Evolutionary conservation across 2,797 vertebrate genomes (phyloP), one percentile per base, ranked within the genome.

Genomic region (Platalea minor): DNA sequence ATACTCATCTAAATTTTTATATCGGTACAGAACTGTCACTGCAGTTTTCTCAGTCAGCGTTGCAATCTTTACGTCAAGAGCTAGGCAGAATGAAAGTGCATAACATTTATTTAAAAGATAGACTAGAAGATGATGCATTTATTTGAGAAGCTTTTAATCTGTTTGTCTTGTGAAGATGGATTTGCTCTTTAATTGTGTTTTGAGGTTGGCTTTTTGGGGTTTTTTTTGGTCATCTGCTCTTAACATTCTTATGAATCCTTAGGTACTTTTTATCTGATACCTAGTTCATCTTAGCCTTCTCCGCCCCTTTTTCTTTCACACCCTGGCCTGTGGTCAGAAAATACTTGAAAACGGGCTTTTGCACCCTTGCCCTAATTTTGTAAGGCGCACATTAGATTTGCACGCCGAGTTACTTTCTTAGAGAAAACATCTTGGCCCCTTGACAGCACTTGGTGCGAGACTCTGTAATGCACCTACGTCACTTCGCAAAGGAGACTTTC

Each of bases 1-100:
- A n/a, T 26, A 29, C n/a, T 79, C 1, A 0, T n/a, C 21, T 53
- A 0, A 5, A 2, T 50, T 73, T 68, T 21, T 15, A 3, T 29
- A 4, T 7, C 8, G 60, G 26, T 61, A 16, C 53, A 31, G 91
- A 76, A 23, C 60, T 91, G 56, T 85, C 91, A 61, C 48, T 75
- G 91, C 53, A 8, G 20, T 50, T 90, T 61, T 33, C 57, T 69
- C 53, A 21, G 1, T 26, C 10, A 10, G 26, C 1, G 0, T 59
- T 69, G 74, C 16, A 26, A 23, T 48, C 37, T 26, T 53, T 2
- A 0, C 8, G 39, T 68, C 2, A 7, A 10, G 67, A 41, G 61
- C 31, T 73, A 31, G 63, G 60, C n/a, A 28, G 75, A 69, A 33
- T 13, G 56, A 20, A 83, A 59, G 65, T 3, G 8, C 3, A 0